phyloP scores from a whole-genome alignment of 64 coral and sea anemone genomes.

The Platygyra sinensis region DNA sequence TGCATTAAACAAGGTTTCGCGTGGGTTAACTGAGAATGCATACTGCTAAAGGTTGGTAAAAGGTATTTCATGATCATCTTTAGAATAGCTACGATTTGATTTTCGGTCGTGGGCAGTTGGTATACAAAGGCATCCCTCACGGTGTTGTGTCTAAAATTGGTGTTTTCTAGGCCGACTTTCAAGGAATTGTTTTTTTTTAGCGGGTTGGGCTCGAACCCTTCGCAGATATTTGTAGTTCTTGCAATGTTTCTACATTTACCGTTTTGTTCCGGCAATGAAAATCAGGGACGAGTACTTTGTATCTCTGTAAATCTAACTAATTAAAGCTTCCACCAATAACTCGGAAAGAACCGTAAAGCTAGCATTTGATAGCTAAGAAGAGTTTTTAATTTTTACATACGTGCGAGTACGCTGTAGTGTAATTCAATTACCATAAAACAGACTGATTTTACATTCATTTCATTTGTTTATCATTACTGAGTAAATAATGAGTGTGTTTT shows the following conservation, averaged over 20 bases:
- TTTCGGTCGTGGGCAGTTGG: background rate
- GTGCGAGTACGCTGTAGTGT: no score
- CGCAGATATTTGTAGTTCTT: slow-evolving; percentile 36
- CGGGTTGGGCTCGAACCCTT: background rate
- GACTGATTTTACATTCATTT: background rate
- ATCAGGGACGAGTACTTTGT: no score
- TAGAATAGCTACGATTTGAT: background rate
- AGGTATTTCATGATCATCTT: background rate
- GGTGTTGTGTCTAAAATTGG: background rate
- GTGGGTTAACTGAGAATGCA: background rate
- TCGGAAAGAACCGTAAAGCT: no score
- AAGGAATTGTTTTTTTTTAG: slow-evolving; percentile 21
- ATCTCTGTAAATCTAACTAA: no score
- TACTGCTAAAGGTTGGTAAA: background rate
- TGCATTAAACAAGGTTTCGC: background rate
- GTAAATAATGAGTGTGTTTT: slow-evolving; percentile 19
- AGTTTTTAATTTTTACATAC: no score
- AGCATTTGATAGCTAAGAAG: no score
- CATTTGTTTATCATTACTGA: slow-evolving; percentile 18
- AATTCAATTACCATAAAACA: background rate
- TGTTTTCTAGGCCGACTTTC: background rate
- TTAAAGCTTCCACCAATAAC: no score
- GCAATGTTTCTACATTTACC: slow-evolving; percentile 6
- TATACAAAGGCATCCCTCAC: background rate
- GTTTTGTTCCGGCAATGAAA: background rate